phyloP scores from a whole-genome alignment of 2,113 vertebrate species.

The Cnemophilus loriae region DNA sequence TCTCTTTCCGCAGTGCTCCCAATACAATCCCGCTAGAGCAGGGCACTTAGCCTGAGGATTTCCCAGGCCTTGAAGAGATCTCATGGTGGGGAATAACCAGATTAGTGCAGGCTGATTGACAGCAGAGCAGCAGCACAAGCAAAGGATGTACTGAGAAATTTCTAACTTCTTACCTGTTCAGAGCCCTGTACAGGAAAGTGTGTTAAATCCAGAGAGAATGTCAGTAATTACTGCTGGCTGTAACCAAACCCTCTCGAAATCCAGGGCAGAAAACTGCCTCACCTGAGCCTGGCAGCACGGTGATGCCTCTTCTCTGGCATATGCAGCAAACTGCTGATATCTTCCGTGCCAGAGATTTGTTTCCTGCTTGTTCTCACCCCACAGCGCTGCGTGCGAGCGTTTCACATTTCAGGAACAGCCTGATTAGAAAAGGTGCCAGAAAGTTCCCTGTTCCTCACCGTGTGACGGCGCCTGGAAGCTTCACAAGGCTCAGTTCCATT shows the following conservation, averaged over 20 bases:
- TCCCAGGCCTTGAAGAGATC: not conserved
- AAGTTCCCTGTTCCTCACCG: not conserved
- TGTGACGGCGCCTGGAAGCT: not conserved
- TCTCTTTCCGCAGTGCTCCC: not conserved
- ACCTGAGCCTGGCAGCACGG: not conserved
- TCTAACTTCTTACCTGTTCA: not conserved
- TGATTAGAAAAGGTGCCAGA: not conserved
- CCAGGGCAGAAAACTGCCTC: not conserved
- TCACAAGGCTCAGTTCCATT: not conserved
- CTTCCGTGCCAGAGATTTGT: not conserved
- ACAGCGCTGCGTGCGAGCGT: fast-evolving
- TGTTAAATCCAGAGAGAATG: fast-evolving
- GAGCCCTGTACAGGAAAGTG: not conserved
- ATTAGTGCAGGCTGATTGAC: fast-evolving
- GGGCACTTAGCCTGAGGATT: not conserved
- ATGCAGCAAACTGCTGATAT: not conserved
- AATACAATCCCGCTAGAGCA: not conserved
- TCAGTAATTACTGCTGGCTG: not conserved
- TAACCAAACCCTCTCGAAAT: not conserved
- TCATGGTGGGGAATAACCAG: fast-evolving
- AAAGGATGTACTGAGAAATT: not conserved
- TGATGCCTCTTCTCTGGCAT: not conserved
- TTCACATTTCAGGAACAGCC: not conserved
- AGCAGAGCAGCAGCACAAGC: not conserved
- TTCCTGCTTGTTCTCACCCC: not conserved